Percentiles rank a stretch among this genome's conserved stretches.
Conservation (phyloP, 1,140 invertebrate species). For the Calosoma granatense region DNA sequence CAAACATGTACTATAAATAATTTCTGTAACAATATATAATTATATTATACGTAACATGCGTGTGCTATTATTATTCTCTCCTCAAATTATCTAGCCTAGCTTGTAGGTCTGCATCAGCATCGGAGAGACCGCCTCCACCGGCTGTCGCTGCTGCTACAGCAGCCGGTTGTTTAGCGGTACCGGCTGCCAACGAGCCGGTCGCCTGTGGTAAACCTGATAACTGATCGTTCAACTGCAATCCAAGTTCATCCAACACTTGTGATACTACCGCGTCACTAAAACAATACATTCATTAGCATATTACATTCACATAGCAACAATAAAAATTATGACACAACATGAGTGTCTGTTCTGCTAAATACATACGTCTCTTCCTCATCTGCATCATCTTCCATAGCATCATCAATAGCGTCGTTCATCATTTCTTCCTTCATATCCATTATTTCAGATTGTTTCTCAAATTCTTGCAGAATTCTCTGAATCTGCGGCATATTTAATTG, state of each 20-base stretch:
- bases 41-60: too few relatives aligned
- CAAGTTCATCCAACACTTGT: conserved; percentile 94
- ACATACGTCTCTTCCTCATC: conserved; percentile 94
- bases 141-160: conserved; percentile 45
- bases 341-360: background rate
- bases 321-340: conserved; percentile 3
- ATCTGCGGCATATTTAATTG: conserved; percentile 98
- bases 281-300: conserved; percentile 13
- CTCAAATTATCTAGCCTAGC: conserved; percentile 88
- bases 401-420: conserved; percentile 99
- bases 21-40: too few relatives aligned
- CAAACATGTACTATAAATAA: too few relatives aligned
- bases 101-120: conserved; percentile 92
- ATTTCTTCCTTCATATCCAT: conserved; percentile 99
- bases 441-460: conserved; percentile 99
- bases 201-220: conserved; percentile 77
- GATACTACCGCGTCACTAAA: conserved; percentile 76
- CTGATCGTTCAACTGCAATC: conserved; percentile 85
- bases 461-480: conserved; percentile 97
- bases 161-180: conserved; percentile 38
- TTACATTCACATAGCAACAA: background rate
- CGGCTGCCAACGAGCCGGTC: conserved; percentile 46
- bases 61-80: conserved; percentile 65
- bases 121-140: conserved; percentile 48
- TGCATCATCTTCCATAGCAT: conserved; percentile 96